A percentile compares a stretch with the other conserved stretches of the same genome.
These are phyloP conservation scores for Phalacrocorax brasilianus DNA, from an alignment of 2,113 vertebrate genomes.

Conservation along the genomic window DNA sequence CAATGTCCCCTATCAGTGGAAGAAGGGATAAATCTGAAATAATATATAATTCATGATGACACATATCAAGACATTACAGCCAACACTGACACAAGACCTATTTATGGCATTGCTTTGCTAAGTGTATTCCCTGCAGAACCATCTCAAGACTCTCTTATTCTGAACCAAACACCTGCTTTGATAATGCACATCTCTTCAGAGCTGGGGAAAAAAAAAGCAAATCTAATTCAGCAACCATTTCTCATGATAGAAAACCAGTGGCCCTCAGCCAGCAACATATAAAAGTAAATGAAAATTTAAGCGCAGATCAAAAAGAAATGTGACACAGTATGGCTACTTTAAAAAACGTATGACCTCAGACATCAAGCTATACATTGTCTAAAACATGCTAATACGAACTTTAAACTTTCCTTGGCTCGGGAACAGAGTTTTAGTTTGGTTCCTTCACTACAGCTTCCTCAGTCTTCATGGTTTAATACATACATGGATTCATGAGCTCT, in stretches of 20 bases:
- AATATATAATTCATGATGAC: slow-evolving; percentile 81
- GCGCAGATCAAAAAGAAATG: slow-evolving; percentile 50
- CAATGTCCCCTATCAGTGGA: slow-evolving; percentile 60
- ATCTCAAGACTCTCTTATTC: slow-evolving; percentile 39
- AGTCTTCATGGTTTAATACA: background rate
- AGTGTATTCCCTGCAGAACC: slow-evolving; percentile 65
- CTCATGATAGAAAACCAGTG: slow-evolving; percentile 54
- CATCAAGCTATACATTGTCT: slow-evolving; percentile 45
- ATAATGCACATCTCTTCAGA: slow-evolving; percentile 38
- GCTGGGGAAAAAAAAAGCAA: background rate
- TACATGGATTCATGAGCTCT: background rate
- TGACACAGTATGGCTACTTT: slow-evolving; percentile 7
- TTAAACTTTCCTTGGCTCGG: slow-evolving; percentile 53
- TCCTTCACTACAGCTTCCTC: slow-evolving; percentile 11
- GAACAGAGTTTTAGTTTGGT: slow-evolving; percentile 5
- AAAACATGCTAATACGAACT: slow-evolving; percentile 55
- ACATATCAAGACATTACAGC: slow-evolving; percentile 73
- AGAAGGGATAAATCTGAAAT: slow-evolving; percentile 75
- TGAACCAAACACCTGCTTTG: slow-evolving; percentile 66
- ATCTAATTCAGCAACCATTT: slow-evolving; percentile 60
- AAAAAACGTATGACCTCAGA: slow-evolving; percentile 63
- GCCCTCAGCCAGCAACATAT: slow-evolving; percentile 27
- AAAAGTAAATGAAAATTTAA: slow-evolving; percentile 73
- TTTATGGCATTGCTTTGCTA: slow-evolving; percentile 67
- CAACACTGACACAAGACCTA: slow-evolving; percentile 66